Percentiles rank a stretch among this genome's conserved stretches.
These are phyloP conservation scores for Megalops cyprinoides DNA, from an alignment of 2,797 vertebrate species.

Conservation along the genomic window DNA sequence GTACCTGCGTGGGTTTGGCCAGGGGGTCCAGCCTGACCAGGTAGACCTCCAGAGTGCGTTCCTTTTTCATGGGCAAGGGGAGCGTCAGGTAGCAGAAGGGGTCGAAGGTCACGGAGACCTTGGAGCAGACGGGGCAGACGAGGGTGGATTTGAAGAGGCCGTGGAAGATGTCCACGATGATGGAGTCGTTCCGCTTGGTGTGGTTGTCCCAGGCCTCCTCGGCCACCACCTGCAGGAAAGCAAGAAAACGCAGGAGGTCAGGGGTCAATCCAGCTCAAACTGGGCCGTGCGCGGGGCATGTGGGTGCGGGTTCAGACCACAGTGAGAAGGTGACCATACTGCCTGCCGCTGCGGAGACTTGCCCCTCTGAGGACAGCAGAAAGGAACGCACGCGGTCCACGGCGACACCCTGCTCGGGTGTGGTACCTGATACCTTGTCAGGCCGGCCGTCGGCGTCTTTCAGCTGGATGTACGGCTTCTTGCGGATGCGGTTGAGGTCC, in stretches of 20 bases:
- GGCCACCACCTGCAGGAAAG: slow-evolving; percentile 83
- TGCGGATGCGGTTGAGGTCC: slow-evolving; percentile 96
- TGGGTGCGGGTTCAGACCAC: no score
- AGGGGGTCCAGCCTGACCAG: slow-evolving; percentile 91
- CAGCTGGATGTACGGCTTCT: slow-evolving; percentile 97
- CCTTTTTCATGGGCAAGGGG: slow-evolving; percentile 96
- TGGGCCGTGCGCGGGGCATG: no score
- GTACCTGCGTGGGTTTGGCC: slow-evolving; percentile 92
- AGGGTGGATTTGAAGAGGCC: slow-evolving; percentile 98
- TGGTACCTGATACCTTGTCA: slow-evolving; percentile 80
- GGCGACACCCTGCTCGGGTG: no score
- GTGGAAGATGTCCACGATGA: slow-evolving; percentile 99
- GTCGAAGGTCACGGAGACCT: slow-evolving; percentile 97
- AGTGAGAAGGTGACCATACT: no score
- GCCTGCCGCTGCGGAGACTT: no score
- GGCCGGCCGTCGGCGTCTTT: slow-evolving; percentile 92
- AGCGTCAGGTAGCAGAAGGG: slow-evolving; percentile 99
- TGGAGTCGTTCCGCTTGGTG: slow-evolving; percentile 96
- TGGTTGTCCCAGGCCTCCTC: slow-evolving; percentile 99
- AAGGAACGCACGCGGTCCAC: no score
- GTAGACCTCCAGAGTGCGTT: slow-evolving; percentile 93
- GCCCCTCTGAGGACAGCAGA: no score
- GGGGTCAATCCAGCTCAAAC: no score
- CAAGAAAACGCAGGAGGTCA: background rate
- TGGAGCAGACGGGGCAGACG: slow-evolving; percentile 93